These are phyloP conservation scores for Grus americana DNA, from an alignment of 2,113 vertebrate species.

Conservation along the genomic window DNA sequence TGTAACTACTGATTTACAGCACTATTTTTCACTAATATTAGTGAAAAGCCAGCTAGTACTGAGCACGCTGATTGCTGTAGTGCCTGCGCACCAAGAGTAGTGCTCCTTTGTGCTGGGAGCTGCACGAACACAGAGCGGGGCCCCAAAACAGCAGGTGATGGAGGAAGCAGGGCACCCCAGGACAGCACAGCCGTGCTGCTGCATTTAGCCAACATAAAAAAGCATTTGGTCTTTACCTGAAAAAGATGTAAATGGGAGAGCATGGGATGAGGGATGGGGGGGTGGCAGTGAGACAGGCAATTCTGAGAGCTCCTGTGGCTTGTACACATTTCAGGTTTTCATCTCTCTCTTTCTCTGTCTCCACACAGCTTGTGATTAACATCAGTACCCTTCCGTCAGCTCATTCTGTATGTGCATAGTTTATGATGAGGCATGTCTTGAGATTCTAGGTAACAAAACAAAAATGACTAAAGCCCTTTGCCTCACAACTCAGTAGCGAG, in stretches of 20 bases:
- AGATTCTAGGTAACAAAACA: background rate
- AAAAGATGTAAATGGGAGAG: background rate
- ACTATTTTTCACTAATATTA: background rate
- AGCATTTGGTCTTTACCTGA: background rate
- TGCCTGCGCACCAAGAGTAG: background rate
- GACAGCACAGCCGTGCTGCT: background rate
- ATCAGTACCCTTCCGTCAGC: background rate
- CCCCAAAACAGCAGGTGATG: background rate
- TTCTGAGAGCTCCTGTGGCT: background rate
- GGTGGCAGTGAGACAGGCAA: background rate
- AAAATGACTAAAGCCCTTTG: background rate
- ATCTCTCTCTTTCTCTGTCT: background rate
- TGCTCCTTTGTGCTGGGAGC: background rate
- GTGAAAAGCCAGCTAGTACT: background rate
- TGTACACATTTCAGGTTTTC: background rate
- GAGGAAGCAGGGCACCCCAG: background rate
- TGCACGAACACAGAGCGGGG: fast-evolving
- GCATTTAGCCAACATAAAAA: background rate
- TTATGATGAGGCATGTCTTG: background rate
- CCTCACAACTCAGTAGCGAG: background rate
- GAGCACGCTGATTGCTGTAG: background rate
- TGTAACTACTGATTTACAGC: background rate
- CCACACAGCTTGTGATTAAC: background rate
- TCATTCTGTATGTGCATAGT: background rate
- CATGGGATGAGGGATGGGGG: background rate